These are phyloP conservation scores for Epinotia bilunana DNA, from an alignment of 2,888 invertebrate genomes.

Conservation along the genomic window DNA sequence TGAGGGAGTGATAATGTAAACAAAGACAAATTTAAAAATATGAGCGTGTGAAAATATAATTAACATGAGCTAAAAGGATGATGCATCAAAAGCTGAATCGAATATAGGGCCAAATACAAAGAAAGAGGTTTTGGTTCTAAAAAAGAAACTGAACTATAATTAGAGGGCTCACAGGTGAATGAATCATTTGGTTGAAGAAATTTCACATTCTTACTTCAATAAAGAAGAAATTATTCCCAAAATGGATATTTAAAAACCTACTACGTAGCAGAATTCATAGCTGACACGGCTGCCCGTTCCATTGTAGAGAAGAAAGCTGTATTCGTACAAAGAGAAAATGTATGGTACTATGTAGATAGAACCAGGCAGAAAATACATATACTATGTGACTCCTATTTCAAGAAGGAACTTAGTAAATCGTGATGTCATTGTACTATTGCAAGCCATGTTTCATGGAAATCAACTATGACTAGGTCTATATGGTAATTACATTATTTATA, in stretches of 20 bases:
- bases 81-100: constrained; percentile 19
- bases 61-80: constrained; percentile 18
- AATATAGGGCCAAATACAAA: constrained; percentile 26
- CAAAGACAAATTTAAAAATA: constrained; percentile 32
- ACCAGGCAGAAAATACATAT: background rate
- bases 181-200: constrained; percentile 13
- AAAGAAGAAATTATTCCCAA: background rate
- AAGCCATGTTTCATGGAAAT: background rate
- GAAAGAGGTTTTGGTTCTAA: constrained; percentile 31
- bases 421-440: constrained; percentile 14
- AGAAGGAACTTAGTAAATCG: background rate
- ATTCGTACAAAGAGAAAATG: background rate
- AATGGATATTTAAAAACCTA: background rate
- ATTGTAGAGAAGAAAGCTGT: background rate
- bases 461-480: background rate
- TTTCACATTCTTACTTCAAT: constrained; percentile 2
- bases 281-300: no score
- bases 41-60: constrained; percentile 30
- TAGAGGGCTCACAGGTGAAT: constrained; percentile 22
- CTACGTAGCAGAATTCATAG: background rate
- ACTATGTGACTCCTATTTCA: background rate
- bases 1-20: constrained; percentile 9
- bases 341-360: background rate
- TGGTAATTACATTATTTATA: background rate
- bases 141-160: constrained; percentile 36